phyloP scores from a whole-genome alignment of 2,888 invertebrate species.

The Exephanes ischioxanthus region DNA sequence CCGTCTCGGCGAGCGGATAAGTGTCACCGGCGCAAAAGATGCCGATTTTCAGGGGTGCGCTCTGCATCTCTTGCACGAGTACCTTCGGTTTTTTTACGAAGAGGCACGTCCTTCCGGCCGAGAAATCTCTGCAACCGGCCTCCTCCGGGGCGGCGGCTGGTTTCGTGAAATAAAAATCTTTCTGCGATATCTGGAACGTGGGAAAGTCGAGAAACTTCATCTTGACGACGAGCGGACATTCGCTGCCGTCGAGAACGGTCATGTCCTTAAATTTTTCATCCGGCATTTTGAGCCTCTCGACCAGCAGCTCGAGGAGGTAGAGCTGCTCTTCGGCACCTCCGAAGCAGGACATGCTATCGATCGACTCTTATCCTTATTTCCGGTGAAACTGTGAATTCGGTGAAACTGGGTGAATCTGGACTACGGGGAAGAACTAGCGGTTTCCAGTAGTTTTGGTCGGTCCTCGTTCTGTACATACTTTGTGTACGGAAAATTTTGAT shows the following conservation, averaged over 20 bases:
- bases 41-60: constrained; percentile 77
- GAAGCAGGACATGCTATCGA: constrained; percentile 80
- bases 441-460: neutral
- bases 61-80: constrained; percentile 77
- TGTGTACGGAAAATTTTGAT: constrained; percentile 40
- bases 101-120: constrained; percentile 79
- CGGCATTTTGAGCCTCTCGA: constrained; percentile 78
- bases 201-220: constrained; percentile 82
- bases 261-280: constrained; percentile 74
- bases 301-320: constrained; percentile 79
- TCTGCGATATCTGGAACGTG: constrained; percentile 78
- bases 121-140: constrained; percentile 74
- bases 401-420: neutral
- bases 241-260: constrained; percentile 72
- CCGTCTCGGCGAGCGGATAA: constrained; percentile 81
- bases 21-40: constrained; percentile 80
- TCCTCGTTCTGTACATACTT: neutral
- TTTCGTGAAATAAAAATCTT: constrained; percentile 76
- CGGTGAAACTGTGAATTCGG: neutral
- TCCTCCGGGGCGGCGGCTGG: constrained; percentile 45
- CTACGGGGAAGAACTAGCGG: neutral
- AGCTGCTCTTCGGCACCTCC: constrained; percentile 79
- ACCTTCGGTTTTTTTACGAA: constrained; percentile 79
- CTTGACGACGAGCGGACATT: constrained; percentile 76
- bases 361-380: constrained; percentile 6